These are phyloP conservation scores for Deilephila elpenor DNA, from an alignment of 2,888 invertebrate genomes.

Conservation along the genomic window DNA sequence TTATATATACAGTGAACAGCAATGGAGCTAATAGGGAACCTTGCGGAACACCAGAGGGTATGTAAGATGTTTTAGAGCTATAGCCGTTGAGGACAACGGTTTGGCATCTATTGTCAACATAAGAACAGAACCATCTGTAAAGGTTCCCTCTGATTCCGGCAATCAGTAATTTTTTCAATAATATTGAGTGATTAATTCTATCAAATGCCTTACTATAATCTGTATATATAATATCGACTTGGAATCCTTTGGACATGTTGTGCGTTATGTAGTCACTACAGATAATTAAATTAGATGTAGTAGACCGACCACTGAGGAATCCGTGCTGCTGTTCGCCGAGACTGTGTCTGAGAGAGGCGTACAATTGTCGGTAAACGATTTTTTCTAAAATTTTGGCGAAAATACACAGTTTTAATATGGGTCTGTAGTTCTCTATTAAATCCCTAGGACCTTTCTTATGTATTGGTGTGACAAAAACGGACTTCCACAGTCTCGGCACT, in stretches of 20 bases:
- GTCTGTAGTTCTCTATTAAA: slow-evolving; percentile 28
- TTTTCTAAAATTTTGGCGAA: slow-evolving; percentile 29
- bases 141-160: slow-evolving; percentile 29
- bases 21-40: not conserved
- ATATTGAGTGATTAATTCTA: slow-evolving; percentile 27
- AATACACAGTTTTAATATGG: slow-evolving; percentile 29
- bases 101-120: slow-evolving; percentile 33
- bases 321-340: slow-evolving; percentile 28
- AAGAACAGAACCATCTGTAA: slow-evolving; percentile 30
- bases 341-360: slow-evolving; percentile 19
- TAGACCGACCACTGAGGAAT: slow-evolving; percentile 30
- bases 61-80: not conserved
- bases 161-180: slow-evolving; percentile 16
- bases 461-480: slow-evolving; percentile 30
- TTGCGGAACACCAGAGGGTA: slow-evolving; percentile 4
- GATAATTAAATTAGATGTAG: slow-evolving; percentile 30
- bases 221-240: slow-evolving; percentile 32
- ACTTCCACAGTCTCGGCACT: slow-evolving; percentile 27
- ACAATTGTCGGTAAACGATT: slow-evolving; percentile 22
- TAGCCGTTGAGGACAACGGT: slow-evolving; percentile 24
- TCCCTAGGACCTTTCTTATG: slow-evolving; percentile 31
- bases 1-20: not conserved
- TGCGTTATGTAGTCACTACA: slow-evolving; percentile 25
- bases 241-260: slow-evolving; percentile 25
- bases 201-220: slow-evolving; percentile 33